phyloP scores from a whole-genome alignment of 2,113 vertebrate species.

The Vombatus ursinus region DNA sequence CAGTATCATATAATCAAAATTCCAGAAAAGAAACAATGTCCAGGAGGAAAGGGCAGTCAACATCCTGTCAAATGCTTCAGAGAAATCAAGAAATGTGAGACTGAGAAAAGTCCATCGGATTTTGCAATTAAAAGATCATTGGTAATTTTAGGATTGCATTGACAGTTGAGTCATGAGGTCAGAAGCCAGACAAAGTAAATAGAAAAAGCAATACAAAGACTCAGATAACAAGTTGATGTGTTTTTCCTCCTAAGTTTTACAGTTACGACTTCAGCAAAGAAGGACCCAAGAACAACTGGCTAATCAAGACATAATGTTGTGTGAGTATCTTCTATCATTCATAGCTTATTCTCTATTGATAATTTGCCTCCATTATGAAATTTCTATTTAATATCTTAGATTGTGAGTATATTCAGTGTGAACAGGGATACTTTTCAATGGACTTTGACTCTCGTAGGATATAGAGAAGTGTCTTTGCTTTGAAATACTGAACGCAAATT shows the following conservation, averaged over 20 bases:
- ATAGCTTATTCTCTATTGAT: not conserved
- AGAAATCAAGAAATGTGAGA: not conserved
- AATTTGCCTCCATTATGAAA: not conserved
- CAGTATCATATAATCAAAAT: not conserved
- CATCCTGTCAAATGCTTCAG: not conserved
- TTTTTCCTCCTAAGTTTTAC: conserved; percentile 90
- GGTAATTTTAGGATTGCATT: not conserved
- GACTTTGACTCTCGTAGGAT: not conserved
- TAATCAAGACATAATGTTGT: conserved; percentile 96
- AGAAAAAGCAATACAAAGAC: not conserved
- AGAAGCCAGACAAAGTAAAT: not conserved
- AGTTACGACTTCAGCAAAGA: conserved; percentile 98
- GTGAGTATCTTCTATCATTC: conserved; percentile 88
- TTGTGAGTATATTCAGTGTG: not conserved
- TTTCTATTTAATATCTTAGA: not conserved
- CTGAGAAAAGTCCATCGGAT: not conserved
- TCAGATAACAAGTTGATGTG: not conserved
- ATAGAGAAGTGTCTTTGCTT: not conserved
- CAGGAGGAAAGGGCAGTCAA: not conserved
- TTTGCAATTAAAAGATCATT: not conserved
- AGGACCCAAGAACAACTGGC: conserved; percentile 96
- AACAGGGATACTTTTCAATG: not conserved
- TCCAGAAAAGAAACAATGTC: not conserved
- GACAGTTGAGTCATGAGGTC: not conserved
- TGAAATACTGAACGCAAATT: not conserved